Evolutionary conservation across 2,888 invertebrate genomes (phyloP).

Genomic region (Crematogaster levior): DNA sequence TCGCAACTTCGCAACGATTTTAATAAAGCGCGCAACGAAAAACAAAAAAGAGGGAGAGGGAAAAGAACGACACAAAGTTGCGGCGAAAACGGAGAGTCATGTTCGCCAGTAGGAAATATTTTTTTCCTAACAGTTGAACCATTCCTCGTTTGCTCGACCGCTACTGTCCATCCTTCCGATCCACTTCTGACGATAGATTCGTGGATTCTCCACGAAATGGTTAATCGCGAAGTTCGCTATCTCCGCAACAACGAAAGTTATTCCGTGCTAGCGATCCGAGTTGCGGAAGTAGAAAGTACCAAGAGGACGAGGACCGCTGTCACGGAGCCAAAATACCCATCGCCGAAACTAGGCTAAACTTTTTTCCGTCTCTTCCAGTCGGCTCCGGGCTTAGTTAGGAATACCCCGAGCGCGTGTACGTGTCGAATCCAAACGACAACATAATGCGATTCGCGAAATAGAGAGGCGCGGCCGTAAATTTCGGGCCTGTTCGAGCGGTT

Average conservation of each 20-base stretch:
- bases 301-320: conserved; percentile 38
- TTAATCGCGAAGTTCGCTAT: conserved; percentile 43
- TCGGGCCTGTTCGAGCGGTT: conserved; percentile 3
- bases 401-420: conserved; percentile 35
- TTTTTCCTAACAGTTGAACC: neutral
- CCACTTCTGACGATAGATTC: neutral
- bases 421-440: conserved; percentile 42
- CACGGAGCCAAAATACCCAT: conserved; percentile 51
- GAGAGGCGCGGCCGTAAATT: conserved; percentile 33
- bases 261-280: conserved; percentile 39
- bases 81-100: neutral
- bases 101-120: neutral
- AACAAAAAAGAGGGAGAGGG: neutral
- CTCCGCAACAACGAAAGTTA: conserved; percentile 45
- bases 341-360: conserved; percentile 53
- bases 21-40: neutral
- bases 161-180: conserved; percentile 4
- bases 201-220: conserved; percentile 19
- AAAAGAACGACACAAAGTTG: neutral
- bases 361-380: conserved; percentile 42
- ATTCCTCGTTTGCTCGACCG: neutral
- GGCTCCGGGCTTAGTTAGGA: conserved; percentile 34
- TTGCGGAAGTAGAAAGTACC: conserved; percentile 45
- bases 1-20: neutral
- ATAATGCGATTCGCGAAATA: conserved; percentile 44